Percentiles rank a stretch among this genome's conserved stretches.
phyloP scores from a whole-genome alignment of 2,797 vertebrate species.

The Sebastes matsubarae region DNA sequence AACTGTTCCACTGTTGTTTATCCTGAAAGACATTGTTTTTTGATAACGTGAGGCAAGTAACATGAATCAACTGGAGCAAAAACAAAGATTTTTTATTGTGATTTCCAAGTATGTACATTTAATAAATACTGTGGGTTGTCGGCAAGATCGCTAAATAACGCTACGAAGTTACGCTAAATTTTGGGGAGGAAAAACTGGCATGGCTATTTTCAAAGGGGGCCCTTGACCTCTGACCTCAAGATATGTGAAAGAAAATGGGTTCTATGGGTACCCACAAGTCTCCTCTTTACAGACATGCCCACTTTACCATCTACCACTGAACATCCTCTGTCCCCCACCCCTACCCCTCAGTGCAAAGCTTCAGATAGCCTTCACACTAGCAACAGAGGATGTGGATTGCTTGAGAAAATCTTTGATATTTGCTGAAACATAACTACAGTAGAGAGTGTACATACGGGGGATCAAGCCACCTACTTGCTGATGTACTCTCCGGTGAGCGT shows the following conservation, averaged over 20 bases:
- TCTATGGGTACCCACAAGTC: too few relatives aligned
- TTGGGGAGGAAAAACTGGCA: too few relatives aligned
- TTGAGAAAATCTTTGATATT: not conserved
- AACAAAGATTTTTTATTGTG: not conserved
- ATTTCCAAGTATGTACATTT: not conserved
- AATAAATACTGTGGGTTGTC: not conserved
- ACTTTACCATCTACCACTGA: too few relatives aligned
- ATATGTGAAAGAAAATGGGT: too few relatives aligned
- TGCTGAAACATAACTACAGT: not conserved
- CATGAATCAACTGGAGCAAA: not conserved
- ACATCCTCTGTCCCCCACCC: too few relatives aligned
- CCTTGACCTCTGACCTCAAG: too few relatives aligned
- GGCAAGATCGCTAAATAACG: too few relatives aligned
- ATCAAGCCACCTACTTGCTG: slow-evolving; percentile 89
- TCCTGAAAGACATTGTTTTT: not conserved
- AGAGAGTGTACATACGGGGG: not conserved
- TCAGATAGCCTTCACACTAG: too few relatives aligned
- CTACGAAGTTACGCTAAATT: too few relatives aligned
- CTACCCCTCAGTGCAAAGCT: not conserved
- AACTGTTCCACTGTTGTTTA: not conserved
- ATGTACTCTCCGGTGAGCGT: slow-evolving; percentile 96
- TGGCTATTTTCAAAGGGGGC: too few relatives aligned
- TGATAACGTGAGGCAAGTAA: not conserved
- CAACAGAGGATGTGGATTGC: not conserved
- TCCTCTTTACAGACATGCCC: too few relatives aligned